Conservation (phyloP, 2,888 invertebrate species). For the Caenorhabditis auriculariae region DNA sequence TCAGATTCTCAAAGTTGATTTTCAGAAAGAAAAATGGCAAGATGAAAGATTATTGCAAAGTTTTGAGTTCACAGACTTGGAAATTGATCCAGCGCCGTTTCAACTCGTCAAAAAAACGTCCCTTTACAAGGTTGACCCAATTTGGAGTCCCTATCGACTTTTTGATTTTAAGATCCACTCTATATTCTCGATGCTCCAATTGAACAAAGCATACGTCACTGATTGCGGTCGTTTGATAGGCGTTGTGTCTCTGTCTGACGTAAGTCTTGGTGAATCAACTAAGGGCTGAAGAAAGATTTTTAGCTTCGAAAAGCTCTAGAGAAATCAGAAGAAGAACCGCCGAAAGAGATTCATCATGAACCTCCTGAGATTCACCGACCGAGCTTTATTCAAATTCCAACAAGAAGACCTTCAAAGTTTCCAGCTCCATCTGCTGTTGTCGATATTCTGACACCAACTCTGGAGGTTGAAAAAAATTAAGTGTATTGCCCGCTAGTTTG, state of each 20-base stretch:
- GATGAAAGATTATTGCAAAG: slow-evolving; percentile 32
- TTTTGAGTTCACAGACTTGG: slow-evolving; percentile 48
- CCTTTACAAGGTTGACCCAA: slow-evolving; percentile 49
- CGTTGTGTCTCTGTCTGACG: slow-evolving; percentile 59
- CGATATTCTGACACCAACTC: slow-evolving; percentile 55
- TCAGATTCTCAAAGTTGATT: neutral
- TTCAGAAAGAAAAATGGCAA: slow-evolving; percentile 55
- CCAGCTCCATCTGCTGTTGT: slow-evolving; percentile 18
- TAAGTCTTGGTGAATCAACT: slow-evolving; percentile 12
- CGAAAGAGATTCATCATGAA: neutral
- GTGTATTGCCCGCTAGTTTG: too few species aligned
- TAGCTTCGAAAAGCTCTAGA: slow-evolving; percentile 37
- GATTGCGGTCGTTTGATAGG: slow-evolving; percentile 60
- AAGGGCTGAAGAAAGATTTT: slow-evolving; percentile 3
- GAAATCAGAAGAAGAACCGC: neutral
- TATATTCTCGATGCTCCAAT: slow-evolving; percentile 59
- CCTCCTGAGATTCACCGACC: neutral
- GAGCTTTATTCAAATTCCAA: neutral
- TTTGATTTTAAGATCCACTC: slow-evolving; percentile 46
- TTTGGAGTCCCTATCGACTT: neutral
- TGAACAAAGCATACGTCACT: slow-evolving; percentile 59
- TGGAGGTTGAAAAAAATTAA: too few species aligned
- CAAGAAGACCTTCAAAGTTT: slow-evolving; percentile 6
- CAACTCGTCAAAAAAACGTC: slow-evolving; percentile 58
- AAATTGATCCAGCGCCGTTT: slow-evolving; percentile 59